A percentile compares a stretch with the other conserved stretches of the same genome.
phyloP scores from a whole-genome alignment of 2,797 vertebrate genomes.

The Acropternis orthonyx region DNA sequence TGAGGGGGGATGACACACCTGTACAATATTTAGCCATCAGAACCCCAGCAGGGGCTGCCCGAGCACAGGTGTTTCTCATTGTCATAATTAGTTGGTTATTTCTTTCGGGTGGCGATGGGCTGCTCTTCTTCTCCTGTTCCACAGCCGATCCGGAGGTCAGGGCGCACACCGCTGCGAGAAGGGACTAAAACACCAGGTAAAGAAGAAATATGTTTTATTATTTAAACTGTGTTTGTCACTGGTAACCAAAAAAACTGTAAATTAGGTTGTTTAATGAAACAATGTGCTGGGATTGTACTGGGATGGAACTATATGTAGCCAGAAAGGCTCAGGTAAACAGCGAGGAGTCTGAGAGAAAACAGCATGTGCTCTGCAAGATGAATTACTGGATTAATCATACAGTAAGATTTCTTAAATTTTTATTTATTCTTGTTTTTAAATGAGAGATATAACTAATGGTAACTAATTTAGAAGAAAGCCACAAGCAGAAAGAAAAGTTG shows the following conservation, averaged over 20 bases:
- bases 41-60: not conserved
- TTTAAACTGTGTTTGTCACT: not conserved
- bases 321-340: not conserved
- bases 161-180: not conserved
- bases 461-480: not conserved
- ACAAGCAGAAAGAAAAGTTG: not conserved
- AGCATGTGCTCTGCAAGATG: not conserved
- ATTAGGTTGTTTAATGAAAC: not conserved
- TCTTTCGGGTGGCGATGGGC: not conserved
- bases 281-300: accelerated
- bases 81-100: not conserved
- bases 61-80: not conserved
- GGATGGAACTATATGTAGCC: not conserved
- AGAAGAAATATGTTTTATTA: not conserved
- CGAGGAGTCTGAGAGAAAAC: not conserved
- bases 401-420: not conserved
- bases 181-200: not conserved
- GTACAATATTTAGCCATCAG: not conserved
- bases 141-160: not conserved
- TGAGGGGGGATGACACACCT: not conserved
- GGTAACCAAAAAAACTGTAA: not conserved
- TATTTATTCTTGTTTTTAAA: not conserved
- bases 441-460: not conserved
- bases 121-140: not conserved
- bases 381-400: not conserved